phyloP scores from a whole-genome alignment of 1,140 invertebrate species.

The Neodiprion virginianus region DNA sequence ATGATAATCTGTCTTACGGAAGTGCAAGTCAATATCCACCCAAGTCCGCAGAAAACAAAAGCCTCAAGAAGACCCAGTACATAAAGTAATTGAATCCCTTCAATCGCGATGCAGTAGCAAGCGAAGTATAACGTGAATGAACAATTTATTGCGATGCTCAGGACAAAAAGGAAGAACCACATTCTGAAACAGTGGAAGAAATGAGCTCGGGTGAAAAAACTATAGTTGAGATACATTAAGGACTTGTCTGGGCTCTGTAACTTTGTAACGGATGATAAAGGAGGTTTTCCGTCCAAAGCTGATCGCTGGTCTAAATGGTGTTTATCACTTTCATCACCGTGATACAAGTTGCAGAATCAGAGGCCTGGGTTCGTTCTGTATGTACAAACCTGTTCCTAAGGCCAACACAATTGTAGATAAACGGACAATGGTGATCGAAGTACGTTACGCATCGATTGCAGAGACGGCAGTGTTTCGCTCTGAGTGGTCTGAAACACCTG shows the following conservation, averaged over 20 bases:
- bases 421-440: conserved; percentile 95
- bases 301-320: too few species aligned
- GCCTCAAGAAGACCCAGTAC: conserved; percentile 83
- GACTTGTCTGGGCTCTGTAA: neutral
- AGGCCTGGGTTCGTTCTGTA: neutral
- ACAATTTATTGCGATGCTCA: conserved; percentile 85
- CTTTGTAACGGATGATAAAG: conserved; percentile 1
- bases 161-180: conserved; percentile 91
- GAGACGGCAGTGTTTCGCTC: conserved; percentile 90
- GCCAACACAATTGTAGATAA: conserved; percentile 93
- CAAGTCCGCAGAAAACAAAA: conserved; percentile 81
- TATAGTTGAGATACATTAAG: neutral
- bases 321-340: too few species aligned
- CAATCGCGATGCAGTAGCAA: conserved; percentile 83
- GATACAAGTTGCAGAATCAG: too few species aligned
- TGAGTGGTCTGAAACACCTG: conserved; percentile 81
- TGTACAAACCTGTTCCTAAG: conserved; percentile 71
- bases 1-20: conserved; percentile 71
- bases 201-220: neutral
- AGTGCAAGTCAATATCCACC: conserved; percentile 86
- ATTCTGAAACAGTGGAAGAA: conserved; percentile 65
- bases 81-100: conserved; percentile 85
- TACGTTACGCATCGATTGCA: conserved; percentile 92
- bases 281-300: neutral
- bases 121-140: conserved; percentile 88